Conservation (phyloP, 2,888 invertebrate species). For the Thera britannica region DNA sequence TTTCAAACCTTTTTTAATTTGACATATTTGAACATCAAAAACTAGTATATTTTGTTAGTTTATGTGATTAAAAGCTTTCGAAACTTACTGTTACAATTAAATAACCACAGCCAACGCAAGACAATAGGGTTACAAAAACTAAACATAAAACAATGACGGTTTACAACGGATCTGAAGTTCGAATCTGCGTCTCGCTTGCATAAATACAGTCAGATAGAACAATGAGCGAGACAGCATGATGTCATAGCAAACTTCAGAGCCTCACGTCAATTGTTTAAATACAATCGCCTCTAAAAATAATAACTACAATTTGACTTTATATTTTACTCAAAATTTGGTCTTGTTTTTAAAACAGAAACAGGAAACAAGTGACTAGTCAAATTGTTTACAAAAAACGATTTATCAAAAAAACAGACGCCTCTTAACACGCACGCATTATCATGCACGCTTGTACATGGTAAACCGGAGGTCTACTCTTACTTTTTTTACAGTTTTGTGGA, state of each 20-base stretch:
- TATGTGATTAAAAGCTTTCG: slow-evolving; percentile 13
- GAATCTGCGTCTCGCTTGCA: neutral
- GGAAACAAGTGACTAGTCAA: slow-evolving; percentile 26
- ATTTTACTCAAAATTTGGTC: neutral
- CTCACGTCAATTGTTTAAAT: neutral
- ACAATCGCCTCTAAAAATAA: neutral
- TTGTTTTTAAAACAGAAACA: slow-evolving; percentile 16
- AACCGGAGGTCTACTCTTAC: too few species aligned
- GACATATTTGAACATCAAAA: slow-evolving; percentile 11
- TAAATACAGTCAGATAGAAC: neutral
- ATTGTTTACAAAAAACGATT: slow-evolving; percentile 16
- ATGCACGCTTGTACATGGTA: neutral
- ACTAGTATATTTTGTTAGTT: slow-evolving; percentile 6
- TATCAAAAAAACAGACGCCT: slow-evolving; percentile 11
- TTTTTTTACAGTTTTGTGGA: too few species aligned
- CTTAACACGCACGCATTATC: neutral
- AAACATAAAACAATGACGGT: neutral
- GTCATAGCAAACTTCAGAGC: neutral
- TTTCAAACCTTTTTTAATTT: slow-evolving; percentile 5
- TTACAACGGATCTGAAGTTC: neutral
- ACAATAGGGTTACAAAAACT: slow-evolving; percentile 8
- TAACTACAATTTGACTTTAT: slow-evolving; percentile 12
- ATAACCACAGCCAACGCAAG: slow-evolving; percentile 13
- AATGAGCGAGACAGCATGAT: neutral
- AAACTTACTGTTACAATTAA: slow-evolving; percentile 8